Base-by-base conservation (phyloP, 1,140 invertebrate species). In the Megathymus violae region DNA sequence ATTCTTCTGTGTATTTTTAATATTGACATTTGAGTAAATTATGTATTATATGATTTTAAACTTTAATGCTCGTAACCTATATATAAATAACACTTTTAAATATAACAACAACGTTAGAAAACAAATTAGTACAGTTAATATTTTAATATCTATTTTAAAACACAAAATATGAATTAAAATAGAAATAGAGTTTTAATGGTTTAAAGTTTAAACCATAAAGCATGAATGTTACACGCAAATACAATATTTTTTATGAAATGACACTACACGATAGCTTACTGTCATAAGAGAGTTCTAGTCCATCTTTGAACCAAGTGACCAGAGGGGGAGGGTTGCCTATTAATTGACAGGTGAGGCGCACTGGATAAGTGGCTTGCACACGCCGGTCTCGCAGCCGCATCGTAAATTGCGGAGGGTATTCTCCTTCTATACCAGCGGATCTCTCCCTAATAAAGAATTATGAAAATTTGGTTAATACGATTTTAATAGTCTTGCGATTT, bases 291-390 rank as follows among this genome's bases (percentile, higher is more conserved):
- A 89, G 68, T 41, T 80, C 76, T 6, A 97, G 78, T 0, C 94
- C 95, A 76, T 98, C 94, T 80, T 96, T 97, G 63, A 92, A 94
- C 97, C 97, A 99, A 1, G 92, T 93, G 4, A 98, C 91, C 11
- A 93, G 92, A 0, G 97, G 95, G 4, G 92, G 84, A 0, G 97
- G 97, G 76, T 93, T 92, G 1, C 96, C 97, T 5, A 94, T 93
- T 10, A 96, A 93, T 89, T 97, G 96, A 84, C 98, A 97, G 0
- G 97, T 96, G 15, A 99, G 92, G 66, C 96, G 94, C 47, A 95
- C 97, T 9, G 94, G 97, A 92, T 96, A 97, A 0, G 95, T 95
- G 4, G 94, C 93, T 79, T 97, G 95, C 0, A 97, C 95, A 5
- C 96, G 92, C 50, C 96, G 92, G 79, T 97, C 96, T n/a, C 96